These are phyloP conservation scores for Scopus umbretta DNA, from an alignment of 2,113 vertebrate species.

Conservation along the genomic window DNA sequence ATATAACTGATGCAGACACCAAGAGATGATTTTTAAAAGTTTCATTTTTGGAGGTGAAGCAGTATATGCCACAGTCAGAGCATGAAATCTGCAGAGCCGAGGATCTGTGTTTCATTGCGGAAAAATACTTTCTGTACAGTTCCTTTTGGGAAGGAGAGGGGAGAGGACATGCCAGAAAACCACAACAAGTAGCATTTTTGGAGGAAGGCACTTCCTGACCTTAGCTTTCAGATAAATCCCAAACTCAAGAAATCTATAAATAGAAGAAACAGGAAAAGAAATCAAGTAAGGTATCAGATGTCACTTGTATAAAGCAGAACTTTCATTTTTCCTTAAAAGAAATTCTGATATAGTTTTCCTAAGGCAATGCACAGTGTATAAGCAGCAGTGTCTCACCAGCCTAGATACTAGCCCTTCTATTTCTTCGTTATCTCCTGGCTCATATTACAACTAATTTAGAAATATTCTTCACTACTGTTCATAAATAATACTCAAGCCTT, in stretches of 20 bases:
- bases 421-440: neutral
- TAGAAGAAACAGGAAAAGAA: conserved; percentile 30
- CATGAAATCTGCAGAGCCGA: neutral
- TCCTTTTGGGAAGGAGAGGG: neutral
- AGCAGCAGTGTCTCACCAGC: neutral
- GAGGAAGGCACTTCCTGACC: conserved; percentile 37
- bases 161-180: conserved; percentile 38
- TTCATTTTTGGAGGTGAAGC: neutral
- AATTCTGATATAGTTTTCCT: neutral
- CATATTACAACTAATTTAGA: neutral
- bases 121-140: conserved; percentile 24
- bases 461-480: neutral
- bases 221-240: conserved; percentile 26
- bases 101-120: neutral
- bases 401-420: neutral
- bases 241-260: conserved; percentile 28
- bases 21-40: neutral
- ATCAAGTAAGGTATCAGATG: neutral
- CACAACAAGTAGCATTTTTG: conserved; percentile 39
- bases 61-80: neutral
- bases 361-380: neutral
- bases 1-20: neutral
- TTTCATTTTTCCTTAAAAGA: neutral
- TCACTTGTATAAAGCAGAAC: neutral
- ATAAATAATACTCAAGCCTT: neutral